Conservation (phyloP, 2,888 invertebrate species). For the Blastobasis adustella region DNA sequence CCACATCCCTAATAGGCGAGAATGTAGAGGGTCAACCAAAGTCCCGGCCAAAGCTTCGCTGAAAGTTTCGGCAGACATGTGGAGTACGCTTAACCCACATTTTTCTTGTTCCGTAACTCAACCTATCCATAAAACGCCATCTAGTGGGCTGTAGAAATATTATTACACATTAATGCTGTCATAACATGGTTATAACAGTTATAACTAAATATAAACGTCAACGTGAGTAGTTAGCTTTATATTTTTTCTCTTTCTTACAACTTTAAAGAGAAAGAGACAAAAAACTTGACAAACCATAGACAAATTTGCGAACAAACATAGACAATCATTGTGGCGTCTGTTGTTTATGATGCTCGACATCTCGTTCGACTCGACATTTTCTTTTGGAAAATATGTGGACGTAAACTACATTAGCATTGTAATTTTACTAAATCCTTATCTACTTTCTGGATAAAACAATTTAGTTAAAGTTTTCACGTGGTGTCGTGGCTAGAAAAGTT, state of each 20-base stretch:
- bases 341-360: constrained; percentile 34
- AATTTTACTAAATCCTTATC: constrained; percentile 8
- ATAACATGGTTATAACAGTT: too few species aligned
- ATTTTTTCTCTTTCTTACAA: neutral
- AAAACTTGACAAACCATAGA: neutral
- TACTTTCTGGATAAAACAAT: neutral
- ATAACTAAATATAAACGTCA: too few species aligned
- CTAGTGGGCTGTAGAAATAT: too few species aligned
- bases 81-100: too few species aligned
- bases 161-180: too few species aligned
- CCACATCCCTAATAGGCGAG: too few species aligned
- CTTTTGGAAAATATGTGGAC: constrained; percentile 45
- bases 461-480: constrained; percentile 8
- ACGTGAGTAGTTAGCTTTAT: neutral
- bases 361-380: constrained; percentile 69
- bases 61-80: too few species aligned
- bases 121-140: too few species aligned
- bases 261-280: constrained; percentile 1
- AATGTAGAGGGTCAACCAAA: too few species aligned
- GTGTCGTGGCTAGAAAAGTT: constrained; percentile 8
- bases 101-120: too few species aligned
- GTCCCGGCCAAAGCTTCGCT: too few species aligned
- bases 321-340: constrained; percentile 53
- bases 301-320: constrained; percentile 21
- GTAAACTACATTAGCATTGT: constrained; percentile 27